A percentile compares a stretch with the other conserved stretches of the same genome.
These are phyloP conservation scores for Pycnomerus fuliginosus DNA, from an alignment of 2,888 invertebrate species.

Conservation along the genomic window DNA sequence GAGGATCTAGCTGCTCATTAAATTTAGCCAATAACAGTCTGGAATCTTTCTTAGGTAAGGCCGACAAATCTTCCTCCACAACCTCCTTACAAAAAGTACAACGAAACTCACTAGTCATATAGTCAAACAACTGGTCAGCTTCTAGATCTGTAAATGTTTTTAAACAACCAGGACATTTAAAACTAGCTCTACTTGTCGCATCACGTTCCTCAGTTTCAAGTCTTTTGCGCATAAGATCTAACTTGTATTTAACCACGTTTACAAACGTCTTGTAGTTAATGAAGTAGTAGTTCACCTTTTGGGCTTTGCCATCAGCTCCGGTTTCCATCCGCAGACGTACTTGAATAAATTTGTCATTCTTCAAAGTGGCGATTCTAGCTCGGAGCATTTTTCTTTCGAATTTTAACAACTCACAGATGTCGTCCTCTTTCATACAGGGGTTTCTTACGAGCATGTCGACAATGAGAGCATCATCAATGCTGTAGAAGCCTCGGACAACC, in stretches of 20 bases:
- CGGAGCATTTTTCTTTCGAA: constrained; percentile 93
- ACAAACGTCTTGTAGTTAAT: constrained; percentile 97
- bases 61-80: constrained; percentile 93
- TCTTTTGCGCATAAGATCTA: constrained; percentile 92
- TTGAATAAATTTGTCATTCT: constrained; percentile 92
- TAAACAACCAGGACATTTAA: constrained; percentile 86
- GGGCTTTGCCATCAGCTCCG: constrained; percentile 89
- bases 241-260: constrained; percentile 95
- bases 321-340: constrained; percentile 93
- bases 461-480: constrained; percentile 89
- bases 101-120: constrained; percentile 78
- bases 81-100: constrained; percentile 88
- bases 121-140: constrained; percentile 87
- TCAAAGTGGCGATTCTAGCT: constrained; percentile 79
- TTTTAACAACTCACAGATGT: constrained; percentile 85
- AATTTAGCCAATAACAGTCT: constrained; percentile 86
- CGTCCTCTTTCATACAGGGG: constrained; percentile 92
- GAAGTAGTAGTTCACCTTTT: constrained; percentile 95
- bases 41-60: constrained; percentile 91
- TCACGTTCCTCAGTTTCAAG: constrained; percentile 95
- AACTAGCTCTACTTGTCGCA: constrained; percentile 92
- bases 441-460: constrained; percentile 95
- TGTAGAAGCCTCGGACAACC: constrained; percentile 91
- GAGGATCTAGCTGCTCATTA: constrained; percentile 90
- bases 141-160: constrained; percentile 96